Percentiles rank a stretch among this genome's conserved stretches.
These are phyloP conservation scores for Mesembrinibis cayennensis DNA, from an alignment of 2,113 vertebrate species.

Conservation along the genomic window DNA sequence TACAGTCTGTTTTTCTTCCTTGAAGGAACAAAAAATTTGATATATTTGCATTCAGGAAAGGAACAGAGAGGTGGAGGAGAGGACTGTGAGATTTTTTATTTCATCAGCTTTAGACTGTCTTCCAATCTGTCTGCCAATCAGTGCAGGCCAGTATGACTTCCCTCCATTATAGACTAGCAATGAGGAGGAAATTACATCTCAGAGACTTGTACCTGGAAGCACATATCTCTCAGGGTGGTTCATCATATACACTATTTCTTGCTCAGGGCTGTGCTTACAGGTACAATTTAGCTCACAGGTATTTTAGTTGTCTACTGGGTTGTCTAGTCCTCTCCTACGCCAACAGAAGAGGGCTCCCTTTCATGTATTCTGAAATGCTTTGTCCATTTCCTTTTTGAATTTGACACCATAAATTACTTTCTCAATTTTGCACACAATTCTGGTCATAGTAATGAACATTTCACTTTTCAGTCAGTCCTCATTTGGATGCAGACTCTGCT, in stretches of 20 bases:
- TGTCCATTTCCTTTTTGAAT: conserved; percentile 10
- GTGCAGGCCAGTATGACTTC: neutral
- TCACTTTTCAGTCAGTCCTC: conserved; percentile 32
- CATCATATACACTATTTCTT: neutral
- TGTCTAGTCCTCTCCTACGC: neutral
- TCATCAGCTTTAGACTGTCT: neutral
- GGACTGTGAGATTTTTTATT: neutral
- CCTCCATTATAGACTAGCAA: neutral
- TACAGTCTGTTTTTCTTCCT: neutral
- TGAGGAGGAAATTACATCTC: neutral
- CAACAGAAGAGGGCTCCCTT: neutral
- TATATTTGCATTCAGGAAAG: neutral
- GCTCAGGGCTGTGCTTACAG: conserved; percentile 3
- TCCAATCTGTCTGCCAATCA: neutral
- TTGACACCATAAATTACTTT: conserved; percentile 33
- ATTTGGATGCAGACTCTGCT: conserved; percentile 46
- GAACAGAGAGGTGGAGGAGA: neutral
- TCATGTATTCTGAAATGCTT: neutral
- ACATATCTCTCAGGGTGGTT: neutral
- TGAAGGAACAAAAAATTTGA: neutral
- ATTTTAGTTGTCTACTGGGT: neutral
- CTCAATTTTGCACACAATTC: conserved; percentile 32
- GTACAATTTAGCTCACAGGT: neutral
- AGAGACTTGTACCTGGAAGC: neutral
- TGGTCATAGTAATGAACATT: conserved; percentile 33